Evolutionary conservation across 1,140 invertebrate genomes (phyloP).

Genomic region (Drosophila orena): DNA sequence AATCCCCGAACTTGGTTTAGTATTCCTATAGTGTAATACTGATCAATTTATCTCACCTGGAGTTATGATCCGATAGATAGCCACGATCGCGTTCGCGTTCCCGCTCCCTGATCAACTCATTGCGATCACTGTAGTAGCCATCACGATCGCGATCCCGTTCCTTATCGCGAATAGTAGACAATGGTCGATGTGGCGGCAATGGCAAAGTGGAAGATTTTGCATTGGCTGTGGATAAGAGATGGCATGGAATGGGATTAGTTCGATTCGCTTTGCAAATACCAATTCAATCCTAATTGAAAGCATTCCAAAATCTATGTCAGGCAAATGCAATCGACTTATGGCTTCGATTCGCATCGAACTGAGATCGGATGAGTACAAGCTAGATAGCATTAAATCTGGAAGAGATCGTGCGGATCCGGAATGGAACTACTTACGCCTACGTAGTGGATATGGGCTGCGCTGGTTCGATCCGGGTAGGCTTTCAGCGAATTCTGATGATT

Average conservation of each 20-base stretch:
- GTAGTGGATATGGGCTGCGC: constrained; percentile 92
- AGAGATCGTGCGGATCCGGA: constrained; percentile 53
- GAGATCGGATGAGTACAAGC: constrained; percentile 26
- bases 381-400: constrained; percentile 43
- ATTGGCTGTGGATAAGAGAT: constrained; percentile 71
- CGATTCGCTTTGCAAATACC: neutral
- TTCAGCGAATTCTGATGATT: constrained; percentile 91
- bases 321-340: constrained; percentile 14
- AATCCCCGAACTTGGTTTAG: neutral
- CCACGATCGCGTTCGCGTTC: constrained; percentile 90
- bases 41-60: constrained; percentile 86
- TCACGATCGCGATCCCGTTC: constrained; percentile 87
- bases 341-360: constrained; percentile 24
- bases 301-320: constrained; percentile 35
- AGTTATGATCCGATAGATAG: constrained; percentile 94
- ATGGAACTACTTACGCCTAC: constrained; percentile 90
- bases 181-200: constrained; percentile 88
- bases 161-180: constrained; percentile 76
- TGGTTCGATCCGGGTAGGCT: constrained; percentile 92
- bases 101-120: constrained; percentile 90
- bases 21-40: neutral
- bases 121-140: constrained; percentile 94
- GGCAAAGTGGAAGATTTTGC: constrained; percentile 92
- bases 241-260: neutral
- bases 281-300: constrained; percentile 17